A percentile compares a stretch with the other conserved stretches of the same genome.
Evolutionary conservation across 2,797 vertebrate genomes (phyloP).

Genomic region (Rhyacichthys aspro): DNA sequence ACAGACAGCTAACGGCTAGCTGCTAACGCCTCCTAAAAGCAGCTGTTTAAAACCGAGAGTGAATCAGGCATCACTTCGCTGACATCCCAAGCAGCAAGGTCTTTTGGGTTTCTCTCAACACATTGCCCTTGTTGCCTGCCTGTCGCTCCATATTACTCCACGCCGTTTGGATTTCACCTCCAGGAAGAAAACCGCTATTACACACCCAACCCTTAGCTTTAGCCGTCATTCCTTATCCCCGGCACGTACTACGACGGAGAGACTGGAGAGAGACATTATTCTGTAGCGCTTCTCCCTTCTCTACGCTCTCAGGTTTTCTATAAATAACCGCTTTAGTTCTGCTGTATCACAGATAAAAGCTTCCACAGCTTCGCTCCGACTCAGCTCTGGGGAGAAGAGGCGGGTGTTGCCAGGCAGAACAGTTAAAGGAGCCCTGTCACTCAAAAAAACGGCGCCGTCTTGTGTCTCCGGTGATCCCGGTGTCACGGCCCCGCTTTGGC

Average conservation of each 20-base stretch:
- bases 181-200: conserved; percentile 28
- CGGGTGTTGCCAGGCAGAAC: conserved; percentile 81
- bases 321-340: conserved; percentile 83
- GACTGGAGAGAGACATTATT: conserved; percentile 63
- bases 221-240: conserved; percentile 44
- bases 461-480: conserved; percentile 46
- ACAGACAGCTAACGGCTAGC: conserved; percentile 16
- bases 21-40: conserved; percentile 20
- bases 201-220: conserved; percentile 16
- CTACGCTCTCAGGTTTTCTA: conserved; percentile 76
- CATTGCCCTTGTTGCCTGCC: conserved; percentile 52
- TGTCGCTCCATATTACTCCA: conserved; percentile 63
- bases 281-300: conserved; percentile 55
- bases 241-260: conserved; percentile 55
- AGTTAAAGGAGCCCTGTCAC: conserved; percentile 81
- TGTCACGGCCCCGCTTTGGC: conserved; percentile 66
- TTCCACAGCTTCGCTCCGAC: conserved; percentile 57
- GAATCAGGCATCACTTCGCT: conserved; percentile 53
- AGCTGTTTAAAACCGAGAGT: conserved; percentile 18
- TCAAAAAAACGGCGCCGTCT: conserved; percentile 46
- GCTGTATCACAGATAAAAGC: conserved; percentile 83
- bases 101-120: conserved; percentile 44
- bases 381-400: conserved; percentile 69
- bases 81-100: conserved; percentile 35
- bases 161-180: conserved; percentile 50